These are phyloP conservation scores for Dryobotodes eremita DNA, from an alignment of 2,888 invertebrate species.

Conservation along the genomic window DNA sequence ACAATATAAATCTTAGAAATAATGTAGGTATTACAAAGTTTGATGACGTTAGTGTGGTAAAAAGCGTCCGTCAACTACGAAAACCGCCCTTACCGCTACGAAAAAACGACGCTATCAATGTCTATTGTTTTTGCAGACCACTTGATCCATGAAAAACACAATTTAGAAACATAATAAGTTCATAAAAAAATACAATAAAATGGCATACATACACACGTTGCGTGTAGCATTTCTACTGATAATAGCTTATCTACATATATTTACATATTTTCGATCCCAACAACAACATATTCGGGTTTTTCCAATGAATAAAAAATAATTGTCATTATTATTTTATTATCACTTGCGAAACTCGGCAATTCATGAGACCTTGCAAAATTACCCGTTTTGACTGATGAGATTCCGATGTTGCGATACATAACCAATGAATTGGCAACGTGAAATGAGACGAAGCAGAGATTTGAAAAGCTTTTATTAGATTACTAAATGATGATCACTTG, in stretches of 20 bases:
- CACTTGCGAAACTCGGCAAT: not conserved
- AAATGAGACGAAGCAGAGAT: conserved; percentile 36
- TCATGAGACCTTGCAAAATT: not conserved
- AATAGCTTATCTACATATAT: not conserved
- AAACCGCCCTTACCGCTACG: not conserved
- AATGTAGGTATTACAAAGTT: not conserved
- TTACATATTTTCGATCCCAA: not conserved
- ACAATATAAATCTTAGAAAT: not conserved
- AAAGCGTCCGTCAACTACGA: not conserved
- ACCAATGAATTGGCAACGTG: not conserved
- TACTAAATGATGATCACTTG: not conserved
- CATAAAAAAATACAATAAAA: too few species aligned
- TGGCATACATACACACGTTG: not conserved
- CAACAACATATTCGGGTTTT: not conserved
- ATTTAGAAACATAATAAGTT: too few species aligned
- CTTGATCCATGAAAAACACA: too few species aligned
- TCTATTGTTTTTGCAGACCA: too few species aligned
- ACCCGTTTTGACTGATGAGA: not conserved
- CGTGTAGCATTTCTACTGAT: not conserved
- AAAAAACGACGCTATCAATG: not conserved
- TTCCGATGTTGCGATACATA: not conserved
- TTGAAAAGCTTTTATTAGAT: conserved; percentile 30
- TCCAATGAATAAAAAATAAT: not conserved
- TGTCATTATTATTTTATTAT: not conserved
- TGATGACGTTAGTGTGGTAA: not conserved